Evolutionary conservation across 2,888 invertebrate genomes (phyloP).

Genomic region (Cosmopolites sordidus): DNA sequence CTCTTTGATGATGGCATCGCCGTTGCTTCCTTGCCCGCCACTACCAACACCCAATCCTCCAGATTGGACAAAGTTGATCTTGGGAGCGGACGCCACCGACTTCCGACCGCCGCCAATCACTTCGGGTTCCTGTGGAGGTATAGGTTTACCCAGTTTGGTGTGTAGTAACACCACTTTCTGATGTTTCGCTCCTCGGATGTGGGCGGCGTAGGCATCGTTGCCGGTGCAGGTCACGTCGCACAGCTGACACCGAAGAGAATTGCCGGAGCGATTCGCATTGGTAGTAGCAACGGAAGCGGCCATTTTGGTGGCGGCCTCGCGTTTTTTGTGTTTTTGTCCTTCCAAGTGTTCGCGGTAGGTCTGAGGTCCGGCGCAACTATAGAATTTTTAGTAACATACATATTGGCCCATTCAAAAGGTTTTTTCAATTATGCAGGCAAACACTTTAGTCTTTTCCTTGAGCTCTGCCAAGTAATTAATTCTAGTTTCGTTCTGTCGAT

Average conservation of each 20-base stretch:
- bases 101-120: conserved; percentile 61
- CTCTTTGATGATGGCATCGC: conserved; percentile 46
- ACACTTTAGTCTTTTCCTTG: too few relatives aligned
- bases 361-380: conserved; percentile 51
- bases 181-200: conserved; percentile 96
- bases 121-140: conserved; percentile 92
- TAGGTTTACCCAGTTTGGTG: conserved; percentile 95
- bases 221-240: conserved; percentile 99
- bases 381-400: neutral
- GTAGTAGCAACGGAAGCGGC: conserved; percentile 61
- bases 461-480: too few relatives aligned
- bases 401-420: neutral
- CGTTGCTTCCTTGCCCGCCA: conserved; percentile 38
- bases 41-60: conserved; percentile 61
- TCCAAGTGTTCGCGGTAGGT: conserved; percentile 95
- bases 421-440: neutral
- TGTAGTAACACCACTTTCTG: conserved; percentile 90
- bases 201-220: conserved; percentile 96
- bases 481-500: too few relatives aligned
- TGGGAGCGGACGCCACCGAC: conserved; percentile 63
- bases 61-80: conserved; percentile 80
- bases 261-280: conserved; percentile 59
- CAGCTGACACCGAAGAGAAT: conserved; percentile 86
- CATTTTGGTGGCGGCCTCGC: conserved; percentile 81
- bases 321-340: conserved; percentile 98